A percentile compares a stretch with the other conserved stretches of the same genome.
phyloP scores from a whole-genome alignment of 1,140 invertebrate species.

The Drosophila lowei region DNA sequence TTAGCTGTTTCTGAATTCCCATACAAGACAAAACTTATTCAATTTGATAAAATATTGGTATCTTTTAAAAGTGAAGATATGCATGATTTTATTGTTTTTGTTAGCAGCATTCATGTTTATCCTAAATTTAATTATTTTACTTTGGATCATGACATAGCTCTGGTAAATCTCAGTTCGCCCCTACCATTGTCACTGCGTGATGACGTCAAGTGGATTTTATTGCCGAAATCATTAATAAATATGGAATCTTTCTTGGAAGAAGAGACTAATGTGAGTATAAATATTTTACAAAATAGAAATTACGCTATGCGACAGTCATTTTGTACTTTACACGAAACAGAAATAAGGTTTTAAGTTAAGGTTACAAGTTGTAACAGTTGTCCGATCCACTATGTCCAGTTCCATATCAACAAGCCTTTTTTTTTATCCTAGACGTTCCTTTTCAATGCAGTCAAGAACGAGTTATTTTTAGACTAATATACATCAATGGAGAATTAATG shows the following conservation, averaged over 20 bases:
- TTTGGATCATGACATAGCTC: conserved; percentile 32
- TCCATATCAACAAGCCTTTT: no score
- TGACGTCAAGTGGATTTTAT: conserved; percentile 36
- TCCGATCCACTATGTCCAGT: no score
- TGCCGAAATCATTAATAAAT: conserved; percentile 21
- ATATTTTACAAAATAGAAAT: not conserved
- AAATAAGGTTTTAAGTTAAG: no score
- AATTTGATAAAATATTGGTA: conserved; percentile 12
- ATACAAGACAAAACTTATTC: not conserved
- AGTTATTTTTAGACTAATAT: no score
- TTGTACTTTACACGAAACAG: no score
- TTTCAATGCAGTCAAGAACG: no score
- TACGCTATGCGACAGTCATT: no score
- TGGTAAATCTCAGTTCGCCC: conserved; percentile 23
- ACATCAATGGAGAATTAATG: no score
- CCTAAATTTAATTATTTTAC: conserved; percentile 14
- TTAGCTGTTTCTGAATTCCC: not conserved
- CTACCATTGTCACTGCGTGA: conserved; percentile 25
- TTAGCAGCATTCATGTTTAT: conserved; percentile 14
- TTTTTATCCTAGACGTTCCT: no score
- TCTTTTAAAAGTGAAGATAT: conserved; percentile 1
- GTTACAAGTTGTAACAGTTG: no score
- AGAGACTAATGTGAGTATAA: conserved; percentile 19
- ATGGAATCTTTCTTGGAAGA: conserved; percentile 5
- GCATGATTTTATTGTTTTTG: conserved; percentile 16